Percentiles rank a stretch among this genome's conserved stretches.
Conservation (phyloP, 1,140 invertebrate genomes). For the Pectinophora gossypiella region DNA sequence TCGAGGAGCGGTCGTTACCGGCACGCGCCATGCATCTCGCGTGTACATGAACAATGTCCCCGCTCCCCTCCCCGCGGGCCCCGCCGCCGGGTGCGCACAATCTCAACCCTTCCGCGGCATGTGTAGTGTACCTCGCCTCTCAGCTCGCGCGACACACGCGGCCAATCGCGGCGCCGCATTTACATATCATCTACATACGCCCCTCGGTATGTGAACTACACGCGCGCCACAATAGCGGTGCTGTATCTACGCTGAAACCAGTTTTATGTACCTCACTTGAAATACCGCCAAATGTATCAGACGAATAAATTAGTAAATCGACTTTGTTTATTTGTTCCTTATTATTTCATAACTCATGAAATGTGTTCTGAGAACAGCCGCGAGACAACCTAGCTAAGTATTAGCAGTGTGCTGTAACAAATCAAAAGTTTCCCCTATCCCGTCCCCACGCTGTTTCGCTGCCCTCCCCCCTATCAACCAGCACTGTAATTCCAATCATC, state of each 20-base stretch:
- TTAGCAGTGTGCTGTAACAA: too few relatives aligned
- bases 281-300: too few relatives aligned
- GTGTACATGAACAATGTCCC: neutral
- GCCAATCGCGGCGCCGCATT: constrained; percentile 12
- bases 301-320: too few relatives aligned
- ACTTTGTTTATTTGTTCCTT: too few relatives aligned
- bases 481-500: too few relatives aligned
- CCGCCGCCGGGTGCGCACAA: neutral
- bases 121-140: neutral
- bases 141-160: neutral
- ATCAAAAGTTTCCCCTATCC: too few relatives aligned
- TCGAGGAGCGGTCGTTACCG: neutral
- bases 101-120: neutral
- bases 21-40: neutral
- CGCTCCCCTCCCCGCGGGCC: neutral
- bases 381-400: too few relatives aligned
- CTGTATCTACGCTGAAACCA: neutral
- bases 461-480: too few relatives aligned
- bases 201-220: neutral
- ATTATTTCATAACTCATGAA: too few relatives aligned
- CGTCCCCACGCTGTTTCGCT: too few relatives aligned
- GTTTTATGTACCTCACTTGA: too few relatives aligned
- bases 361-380: too few relatives aligned
- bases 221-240: neutral
- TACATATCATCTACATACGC: constrained; percentile 15